Conservation (phyloP, 2,797 vertebrate genomes). For the Natrix natrix region DNA sequence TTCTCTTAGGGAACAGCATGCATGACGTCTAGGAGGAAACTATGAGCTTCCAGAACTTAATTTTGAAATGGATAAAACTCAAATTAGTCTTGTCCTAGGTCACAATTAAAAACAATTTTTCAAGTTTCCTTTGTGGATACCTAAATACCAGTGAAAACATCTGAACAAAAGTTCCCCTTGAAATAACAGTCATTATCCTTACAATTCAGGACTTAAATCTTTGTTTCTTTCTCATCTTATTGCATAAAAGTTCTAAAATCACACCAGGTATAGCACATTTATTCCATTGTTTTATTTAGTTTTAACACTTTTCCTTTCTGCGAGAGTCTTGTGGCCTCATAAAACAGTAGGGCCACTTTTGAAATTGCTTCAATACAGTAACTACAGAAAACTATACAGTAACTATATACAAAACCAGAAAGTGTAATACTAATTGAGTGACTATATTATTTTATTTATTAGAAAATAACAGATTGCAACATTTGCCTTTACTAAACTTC, state of each 20-base stretch:
- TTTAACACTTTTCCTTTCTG: conserved; percentile 62
- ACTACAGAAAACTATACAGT: background rate
- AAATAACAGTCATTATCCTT: conserved; percentile 23
- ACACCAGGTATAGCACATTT: conserved; percentile 36
- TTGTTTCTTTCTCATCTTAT: conserved; percentile 16
- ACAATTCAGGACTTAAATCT: conserved; percentile 27
- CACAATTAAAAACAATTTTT: background rate
- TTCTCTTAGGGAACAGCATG: background rate
- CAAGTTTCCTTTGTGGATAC: background rate
- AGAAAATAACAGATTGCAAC: background rate
- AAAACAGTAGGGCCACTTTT: conserved; percentile 54
- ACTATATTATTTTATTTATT: conserved; percentile 35
- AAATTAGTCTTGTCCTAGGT: background rate
- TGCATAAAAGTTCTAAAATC: conserved; percentile 25
- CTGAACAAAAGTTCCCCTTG: conserved; percentile 20
- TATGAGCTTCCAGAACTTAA: background rate
- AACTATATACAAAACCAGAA: conserved; percentile 53
- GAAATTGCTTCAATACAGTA: conserved; percentile 68
- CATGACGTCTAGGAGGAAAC: background rate
- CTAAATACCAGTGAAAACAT: background rate
- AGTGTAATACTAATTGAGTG: conserved; percentile 62
- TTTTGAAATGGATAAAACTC: background rate
- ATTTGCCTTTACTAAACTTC: background rate
- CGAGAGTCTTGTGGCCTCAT: conserved; percentile 62
- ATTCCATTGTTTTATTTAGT: conserved; percentile 55